Evolutionary conservation across 1,140 invertebrate species (phyloP).

Genomic region (Listronotus bonariensis): DNA sequence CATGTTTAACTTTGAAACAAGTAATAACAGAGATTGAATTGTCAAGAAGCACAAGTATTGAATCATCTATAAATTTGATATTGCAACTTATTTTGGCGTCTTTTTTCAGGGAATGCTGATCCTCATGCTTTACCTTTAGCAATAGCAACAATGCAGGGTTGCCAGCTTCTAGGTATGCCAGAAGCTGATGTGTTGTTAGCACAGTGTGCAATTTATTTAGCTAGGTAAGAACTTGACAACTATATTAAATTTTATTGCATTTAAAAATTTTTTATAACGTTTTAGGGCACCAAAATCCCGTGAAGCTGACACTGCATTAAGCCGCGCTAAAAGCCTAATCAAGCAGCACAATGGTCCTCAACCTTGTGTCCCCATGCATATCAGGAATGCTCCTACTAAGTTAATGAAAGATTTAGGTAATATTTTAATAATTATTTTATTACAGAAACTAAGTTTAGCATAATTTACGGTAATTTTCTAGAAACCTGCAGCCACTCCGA

Average conservation of each 20-base stretch:
- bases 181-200: constrained; percentile 78
- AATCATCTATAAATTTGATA: too few species aligned
- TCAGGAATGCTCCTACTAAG: constrained; percentile 80
- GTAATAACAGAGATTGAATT: too few species aligned
- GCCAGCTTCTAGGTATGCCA: constrained; percentile 81
- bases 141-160: constrained; percentile 75
- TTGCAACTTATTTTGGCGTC: too few species aligned
- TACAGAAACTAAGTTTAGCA: too few species aligned
- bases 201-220: constrained; percentile 76
- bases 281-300: constrained; percentile 73
- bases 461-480: too few species aligned
- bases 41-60: too few species aligned
- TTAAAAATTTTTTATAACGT: too few species aligned
- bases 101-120: constrained; percentile 60
- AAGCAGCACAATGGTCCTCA: constrained; percentile 67
- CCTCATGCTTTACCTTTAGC: constrained; percentile 64
- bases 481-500: too few species aligned
- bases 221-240: constrained; percentile 50
- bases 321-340: constrained; percentile 64
- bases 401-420: constrained; percentile 77
- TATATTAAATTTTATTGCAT: too few species aligned
- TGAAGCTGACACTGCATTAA: constrained; percentile 71
- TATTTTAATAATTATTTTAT: constrained; percentile 21
- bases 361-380: constrained; percentile 73
- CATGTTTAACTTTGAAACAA: too few species aligned